Evolutionary conservation across 2,888 invertebrate genomes (phyloP).

Genomic region (Rhagonycha lutea): DNA sequence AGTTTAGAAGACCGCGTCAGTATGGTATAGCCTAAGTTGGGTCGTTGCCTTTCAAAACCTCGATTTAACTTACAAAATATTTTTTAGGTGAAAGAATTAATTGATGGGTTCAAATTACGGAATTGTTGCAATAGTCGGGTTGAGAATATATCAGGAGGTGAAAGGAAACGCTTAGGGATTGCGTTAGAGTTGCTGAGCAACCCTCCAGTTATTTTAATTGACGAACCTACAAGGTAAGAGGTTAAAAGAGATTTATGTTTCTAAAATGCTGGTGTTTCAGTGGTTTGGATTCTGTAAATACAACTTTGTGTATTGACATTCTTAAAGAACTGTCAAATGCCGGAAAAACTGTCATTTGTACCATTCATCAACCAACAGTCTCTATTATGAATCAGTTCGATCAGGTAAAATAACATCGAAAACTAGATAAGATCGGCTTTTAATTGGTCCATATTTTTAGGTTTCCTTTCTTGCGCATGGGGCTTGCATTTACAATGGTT

Average conservation of each 20-base stretch:
- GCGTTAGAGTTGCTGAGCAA: slow-evolving; percentile 81
- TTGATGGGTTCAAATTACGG: too few species aligned
- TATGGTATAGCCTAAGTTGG: too few species aligned
- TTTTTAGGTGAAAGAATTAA: too few species aligned
- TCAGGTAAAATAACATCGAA: background rate
- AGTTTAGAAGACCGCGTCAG: background rate
- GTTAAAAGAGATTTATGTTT: background rate
- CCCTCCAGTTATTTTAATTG: slow-evolving; percentile 79
- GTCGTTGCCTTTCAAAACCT: too few species aligned
- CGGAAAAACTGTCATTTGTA: slow-evolving; percentile 77
- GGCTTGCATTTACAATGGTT: slow-evolving; percentile 69
- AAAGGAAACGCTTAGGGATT: slow-evolving; percentile 74
- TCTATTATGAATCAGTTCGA: slow-evolving; percentile 48
- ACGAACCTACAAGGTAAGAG: slow-evolving; percentile 77
- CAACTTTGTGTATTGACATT: slow-evolving; percentile 71
- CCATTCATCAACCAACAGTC: slow-evolving; percentile 80
- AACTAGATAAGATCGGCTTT: background rate
- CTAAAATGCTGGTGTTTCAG: slow-evolving; percentile 49
- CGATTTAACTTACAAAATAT: too few species aligned
- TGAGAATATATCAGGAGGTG: slow-evolving; percentile 74
- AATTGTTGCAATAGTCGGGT: slow-evolving; percentile 57
- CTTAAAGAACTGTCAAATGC: slow-evolving; percentile 70
- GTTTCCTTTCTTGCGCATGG: slow-evolving; percentile 62
- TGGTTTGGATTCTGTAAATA: slow-evolving; percentile 75
- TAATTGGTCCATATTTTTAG: slow-evolving; percentile 5